A percentile compares a stretch with the other conserved stretches of the same genome.
phyloP scores from a whole-genome alignment of 2,888 invertebrate species.

The Altica lythri region DNA sequence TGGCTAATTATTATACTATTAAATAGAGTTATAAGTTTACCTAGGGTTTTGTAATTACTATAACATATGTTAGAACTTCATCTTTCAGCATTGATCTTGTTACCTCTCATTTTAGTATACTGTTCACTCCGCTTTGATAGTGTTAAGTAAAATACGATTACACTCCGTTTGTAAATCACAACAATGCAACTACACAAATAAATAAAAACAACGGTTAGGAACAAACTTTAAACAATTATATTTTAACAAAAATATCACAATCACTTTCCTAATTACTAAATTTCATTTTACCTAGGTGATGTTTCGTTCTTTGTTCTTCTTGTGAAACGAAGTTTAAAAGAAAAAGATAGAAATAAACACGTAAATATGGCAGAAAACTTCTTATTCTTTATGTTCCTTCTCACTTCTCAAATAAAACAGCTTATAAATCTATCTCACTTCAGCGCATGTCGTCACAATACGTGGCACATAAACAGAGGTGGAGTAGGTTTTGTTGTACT shows the following conservation, averaged over 20 bases:
- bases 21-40: conserved; percentile 15
- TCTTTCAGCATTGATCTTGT: conserved; percentile 34
- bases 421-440: conserved; percentile 2
- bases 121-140: conserved; percentile 14
- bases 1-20: not conserved
- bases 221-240: conserved; percentile 14
- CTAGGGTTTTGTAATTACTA: conserved; percentile 15
- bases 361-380: conserved; percentile 7
- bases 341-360: conserved; percentile 7
- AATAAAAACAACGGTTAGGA: conserved; percentile 9
- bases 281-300: conserved; percentile 13
- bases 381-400: conserved; percentile 5
- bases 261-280: conserved; percentile 23
- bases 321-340: not conserved
- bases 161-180: not conserved
- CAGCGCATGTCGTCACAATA: too few relatives aligned
- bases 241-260: conserved; percentile 23
- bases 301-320: conserved; percentile 9
- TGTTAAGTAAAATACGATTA: not conserved
- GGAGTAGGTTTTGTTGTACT: conserved; percentile 10
- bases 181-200: conserved; percentile 8
- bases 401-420: not conserved
- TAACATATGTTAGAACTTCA: conserved; percentile 38
- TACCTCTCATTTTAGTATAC: conserved; percentile 34
- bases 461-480: conserved; percentile 19